Evolutionary conservation across 2,113 vertebrate species (phyloP).

Genomic region (Callipepla squamata): DNA sequence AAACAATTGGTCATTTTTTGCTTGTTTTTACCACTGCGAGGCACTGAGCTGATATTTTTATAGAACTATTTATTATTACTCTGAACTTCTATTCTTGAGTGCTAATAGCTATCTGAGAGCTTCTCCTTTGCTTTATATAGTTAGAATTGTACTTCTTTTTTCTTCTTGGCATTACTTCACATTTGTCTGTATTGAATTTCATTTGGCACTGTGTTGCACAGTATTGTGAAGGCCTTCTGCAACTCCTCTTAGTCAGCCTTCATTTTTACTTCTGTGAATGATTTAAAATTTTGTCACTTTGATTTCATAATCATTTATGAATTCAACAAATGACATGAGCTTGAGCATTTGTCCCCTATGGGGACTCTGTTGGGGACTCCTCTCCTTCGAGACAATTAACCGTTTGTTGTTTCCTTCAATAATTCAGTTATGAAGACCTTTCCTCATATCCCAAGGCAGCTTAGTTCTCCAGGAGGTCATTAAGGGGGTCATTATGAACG

Average conservation of each 20-base stretch:
- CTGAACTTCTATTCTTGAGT: background rate
- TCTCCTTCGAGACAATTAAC: background rate
- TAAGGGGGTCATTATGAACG: background rate
- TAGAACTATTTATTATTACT: background rate
- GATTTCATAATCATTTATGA: background rate
- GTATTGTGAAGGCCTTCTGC: background rate
- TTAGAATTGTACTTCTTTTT: background rate
- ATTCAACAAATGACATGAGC: background rate
- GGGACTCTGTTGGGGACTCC: background rate
- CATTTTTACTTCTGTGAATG: background rate
- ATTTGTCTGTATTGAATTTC: constrained; percentile 17
- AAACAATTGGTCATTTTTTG: background rate
- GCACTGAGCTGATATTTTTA: background rate
- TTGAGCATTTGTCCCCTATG: background rate
- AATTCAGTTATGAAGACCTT: background rate
- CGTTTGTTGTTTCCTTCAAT: background rate
- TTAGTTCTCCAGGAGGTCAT: background rate
- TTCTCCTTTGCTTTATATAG: background rate
- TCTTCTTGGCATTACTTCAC: background rate
- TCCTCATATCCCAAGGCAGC: background rate
- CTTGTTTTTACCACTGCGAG: background rate
- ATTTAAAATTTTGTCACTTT: constrained; percentile 1
- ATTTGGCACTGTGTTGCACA: background rate
- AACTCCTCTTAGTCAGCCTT: background rate
- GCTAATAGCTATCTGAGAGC: background rate